Evolutionary conservation across 2,113 vertebrate species (phyloP).

Genomic region (Prionailurus viverrinus): DNA sequence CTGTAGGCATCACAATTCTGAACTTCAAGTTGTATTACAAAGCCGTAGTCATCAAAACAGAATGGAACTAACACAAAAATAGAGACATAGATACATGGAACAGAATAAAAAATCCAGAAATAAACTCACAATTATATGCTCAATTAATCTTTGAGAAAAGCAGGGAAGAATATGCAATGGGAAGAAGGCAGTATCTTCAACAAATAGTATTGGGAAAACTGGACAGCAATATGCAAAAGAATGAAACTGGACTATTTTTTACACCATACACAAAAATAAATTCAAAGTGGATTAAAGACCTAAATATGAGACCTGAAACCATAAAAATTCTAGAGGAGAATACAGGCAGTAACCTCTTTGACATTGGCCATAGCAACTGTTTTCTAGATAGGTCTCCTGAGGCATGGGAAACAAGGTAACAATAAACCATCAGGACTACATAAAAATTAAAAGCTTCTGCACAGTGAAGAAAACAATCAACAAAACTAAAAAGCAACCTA

Average conservation of each 20-base stretch:
- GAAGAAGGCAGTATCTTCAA: no score
- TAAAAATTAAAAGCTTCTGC: neutral
- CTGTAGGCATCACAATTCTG: neutral
- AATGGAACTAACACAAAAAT: neutral
- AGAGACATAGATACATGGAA: neutral
- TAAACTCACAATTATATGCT: neutral
- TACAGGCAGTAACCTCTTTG: neutral
- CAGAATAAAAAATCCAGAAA: neutral
- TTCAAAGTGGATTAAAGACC: neutral
- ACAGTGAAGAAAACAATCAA: neutral
- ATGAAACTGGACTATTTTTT: neutral
- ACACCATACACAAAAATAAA: neutral
- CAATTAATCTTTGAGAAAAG: no score
- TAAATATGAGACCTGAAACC: neutral
- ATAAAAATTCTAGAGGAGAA: neutral
- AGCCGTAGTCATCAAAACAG: neutral
- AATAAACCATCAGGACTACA: neutral
- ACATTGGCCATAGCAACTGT: neutral
- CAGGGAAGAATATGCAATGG: no score
- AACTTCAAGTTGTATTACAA: neutral
- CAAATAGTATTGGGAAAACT: no score
- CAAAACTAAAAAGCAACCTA: neutral
- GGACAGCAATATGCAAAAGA: neutral
- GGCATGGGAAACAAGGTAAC: neutral
- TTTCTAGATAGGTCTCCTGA: neutral